Base-by-base conservation (phyloP, 1,140 invertebrate species). In the Pantala flavescens region DNA sequence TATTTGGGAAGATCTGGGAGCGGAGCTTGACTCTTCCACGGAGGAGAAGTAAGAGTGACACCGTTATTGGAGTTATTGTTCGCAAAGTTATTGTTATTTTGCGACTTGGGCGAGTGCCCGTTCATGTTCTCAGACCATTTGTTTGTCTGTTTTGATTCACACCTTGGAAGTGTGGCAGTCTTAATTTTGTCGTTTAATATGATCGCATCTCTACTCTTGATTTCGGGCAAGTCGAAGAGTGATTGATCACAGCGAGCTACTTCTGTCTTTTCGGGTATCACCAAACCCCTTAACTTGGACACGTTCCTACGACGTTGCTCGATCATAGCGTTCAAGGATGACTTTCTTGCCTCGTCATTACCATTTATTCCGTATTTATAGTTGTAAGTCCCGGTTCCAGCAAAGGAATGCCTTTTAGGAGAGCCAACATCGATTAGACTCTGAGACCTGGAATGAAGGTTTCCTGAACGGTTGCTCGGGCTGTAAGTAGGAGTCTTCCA, bases 281-380 rank as follows among this genome's bases (percentile, higher is more conserved):
- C 90, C 76, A 96, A 82, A 5, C 93, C 93, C 79, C 92, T 85
- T 24, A 96, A 81, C 82, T 95, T 95, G 2, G 91, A 93, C 79
- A 93, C 88, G 24, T 90, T 91, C 78, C 90, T 89, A 77, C 90
- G 87, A 71, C 93, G 84, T 81, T 93, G 91, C 81, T 95, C 93
- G 76, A 93, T 88, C 74, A 93, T 79, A 76, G 88, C 86, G 80
- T 87, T 88, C 77, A 88, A 80, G 75, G 88, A 89, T 74, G 84
- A 85, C 75, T 84, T 84, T 75, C 86, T 83, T 74, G 78, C 78
- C 72, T 81, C 77, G 76, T 80, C 83, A 75, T 81, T 84, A 72
- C 82, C 79, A 74, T 81, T 84, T 14, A 21, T 76, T 63, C 80
- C 79, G 75, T 79, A 77, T n/a, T 78, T 77, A 23, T 79, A 79